Evolutionary conservation across 2,113 vertebrate genomes (phyloP).

Genomic region (Xenus cinereus): DNA sequence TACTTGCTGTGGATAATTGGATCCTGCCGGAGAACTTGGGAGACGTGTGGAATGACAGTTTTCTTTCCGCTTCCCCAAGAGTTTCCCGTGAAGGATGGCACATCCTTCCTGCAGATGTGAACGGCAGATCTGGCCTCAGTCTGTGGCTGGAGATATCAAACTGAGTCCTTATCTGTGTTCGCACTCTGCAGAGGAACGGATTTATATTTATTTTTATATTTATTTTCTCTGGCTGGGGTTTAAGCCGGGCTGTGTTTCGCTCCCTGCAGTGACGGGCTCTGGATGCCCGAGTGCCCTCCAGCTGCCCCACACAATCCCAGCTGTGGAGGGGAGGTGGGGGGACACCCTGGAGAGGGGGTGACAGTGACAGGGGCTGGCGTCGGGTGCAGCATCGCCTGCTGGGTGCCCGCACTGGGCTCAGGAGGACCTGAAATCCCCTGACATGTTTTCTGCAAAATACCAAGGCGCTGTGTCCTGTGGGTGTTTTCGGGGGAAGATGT

Average conservation of each 20-base stretch:
- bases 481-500: background rate
- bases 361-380: background rate
- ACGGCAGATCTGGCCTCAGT: background rate
- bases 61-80: background rate
- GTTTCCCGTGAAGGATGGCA: background rate
- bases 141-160: background rate
- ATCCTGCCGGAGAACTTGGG: background rate
- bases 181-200: fast-evolving
- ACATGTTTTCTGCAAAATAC: background rate
- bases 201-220: background rate
- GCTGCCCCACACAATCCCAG: background rate
- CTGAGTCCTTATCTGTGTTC: fast-evolving
- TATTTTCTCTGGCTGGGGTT: background rate
- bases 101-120: background rate
- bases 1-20: background rate
- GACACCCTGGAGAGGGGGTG: too few species aligned
- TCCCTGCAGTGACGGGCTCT: fast-evolving
- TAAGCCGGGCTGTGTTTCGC: background rate
- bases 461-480: background rate
- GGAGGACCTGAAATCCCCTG: background rate
- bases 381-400: fast-evolving
- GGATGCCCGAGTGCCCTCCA: background rate
- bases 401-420: fast-evolving
- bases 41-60: background rate
- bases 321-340: background rate